A percentile compares a stretch with the other conserved stretches of the same genome.
These are phyloP conservation scores for Chelonia mydas DNA, from an alignment of 2,797 vertebrate species.

Conservation along the genomic window DNA sequence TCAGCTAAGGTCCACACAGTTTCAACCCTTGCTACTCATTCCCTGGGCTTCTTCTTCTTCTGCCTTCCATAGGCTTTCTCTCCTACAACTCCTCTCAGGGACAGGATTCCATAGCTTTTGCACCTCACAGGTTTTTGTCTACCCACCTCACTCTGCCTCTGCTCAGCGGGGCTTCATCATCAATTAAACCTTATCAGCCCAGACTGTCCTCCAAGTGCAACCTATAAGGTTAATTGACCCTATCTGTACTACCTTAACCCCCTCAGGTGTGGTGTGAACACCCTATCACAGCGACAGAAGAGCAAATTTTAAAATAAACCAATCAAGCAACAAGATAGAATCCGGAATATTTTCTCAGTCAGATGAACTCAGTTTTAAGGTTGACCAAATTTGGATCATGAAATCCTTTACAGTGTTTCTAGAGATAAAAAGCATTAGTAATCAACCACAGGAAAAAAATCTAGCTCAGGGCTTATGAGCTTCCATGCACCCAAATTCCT, in stretches of 20 bases:
- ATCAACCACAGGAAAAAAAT: neutral
- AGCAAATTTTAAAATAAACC: constrained; percentile 23
- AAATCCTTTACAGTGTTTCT: constrained; percentile 11
- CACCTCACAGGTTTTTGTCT: neutral
- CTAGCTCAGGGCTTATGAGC: neutral
- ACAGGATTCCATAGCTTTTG: neutral
- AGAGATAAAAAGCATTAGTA: neutral
- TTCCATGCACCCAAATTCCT: neutral
- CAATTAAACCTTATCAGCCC: neutral
- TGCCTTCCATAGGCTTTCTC: neutral
- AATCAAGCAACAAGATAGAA: constrained; percentile 26
- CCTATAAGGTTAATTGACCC: neutral
- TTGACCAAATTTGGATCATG: constrained; percentile 22
- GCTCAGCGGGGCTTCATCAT: neutral
- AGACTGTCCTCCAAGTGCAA: neutral
- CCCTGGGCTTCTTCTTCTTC: neutral
- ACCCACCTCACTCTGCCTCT: neutral
- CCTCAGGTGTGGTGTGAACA: no score
- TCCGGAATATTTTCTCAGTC: constrained; percentile 22
- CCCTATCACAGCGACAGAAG: neutral
- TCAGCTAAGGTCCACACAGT: no score
- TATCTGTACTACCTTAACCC: neutral
- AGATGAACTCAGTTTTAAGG: constrained; percentile 49
- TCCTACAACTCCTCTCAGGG: neutral
- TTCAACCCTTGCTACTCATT: neutral